These are phyloP conservation scores for Heterodera schachtii DNA, from an alignment of 1,140 invertebrate genomes.

Conservation along the genomic window DNA sequence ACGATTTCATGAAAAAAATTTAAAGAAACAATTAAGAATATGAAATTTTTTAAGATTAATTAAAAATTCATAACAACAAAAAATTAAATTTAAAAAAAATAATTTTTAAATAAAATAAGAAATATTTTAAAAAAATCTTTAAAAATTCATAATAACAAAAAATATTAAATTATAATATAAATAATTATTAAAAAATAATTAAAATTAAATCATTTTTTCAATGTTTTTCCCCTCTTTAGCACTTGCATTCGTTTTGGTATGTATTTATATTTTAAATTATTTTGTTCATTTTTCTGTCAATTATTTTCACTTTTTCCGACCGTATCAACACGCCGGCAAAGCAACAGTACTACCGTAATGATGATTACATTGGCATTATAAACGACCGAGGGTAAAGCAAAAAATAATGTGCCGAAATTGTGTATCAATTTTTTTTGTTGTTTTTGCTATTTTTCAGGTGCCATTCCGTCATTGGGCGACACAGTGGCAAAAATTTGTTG, in stretches of 20 bases:
- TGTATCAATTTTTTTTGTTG: neutral
- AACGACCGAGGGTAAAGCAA: neutral
- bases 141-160: too few relatives aligned
- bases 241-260: conserved; percentile 10
- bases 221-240: neutral
- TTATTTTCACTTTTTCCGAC: neutral
- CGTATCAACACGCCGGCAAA: conserved; percentile 7
- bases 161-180: too few relatives aligned
- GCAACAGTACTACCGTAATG: conserved; percentile 2
- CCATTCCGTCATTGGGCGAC: conserved; percentile 19
- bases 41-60: too few relatives aligned
- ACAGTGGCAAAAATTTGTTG: conserved; percentile 22
- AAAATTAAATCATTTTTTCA: too few relatives aligned
- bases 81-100: too few relatives aligned
- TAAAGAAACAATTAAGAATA: too few relatives aligned
- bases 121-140: neutral
- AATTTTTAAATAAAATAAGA: too few relatives aligned
- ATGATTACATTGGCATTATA: conserved; percentile 7
- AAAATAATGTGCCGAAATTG: neutral
- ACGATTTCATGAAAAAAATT: too few relatives aligned
- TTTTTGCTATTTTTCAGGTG: neutral
- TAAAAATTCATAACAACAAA: too few relatives aligned
- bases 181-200: too few relatives aligned
- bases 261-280: too few relatives aligned
- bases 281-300: too few relatives aligned